Percentiles rank a stretch among this genome's conserved stretches.
Conservation (phyloP, 2,113 vertebrate genomes). For the Heloderma charlesbogerti region DNA sequence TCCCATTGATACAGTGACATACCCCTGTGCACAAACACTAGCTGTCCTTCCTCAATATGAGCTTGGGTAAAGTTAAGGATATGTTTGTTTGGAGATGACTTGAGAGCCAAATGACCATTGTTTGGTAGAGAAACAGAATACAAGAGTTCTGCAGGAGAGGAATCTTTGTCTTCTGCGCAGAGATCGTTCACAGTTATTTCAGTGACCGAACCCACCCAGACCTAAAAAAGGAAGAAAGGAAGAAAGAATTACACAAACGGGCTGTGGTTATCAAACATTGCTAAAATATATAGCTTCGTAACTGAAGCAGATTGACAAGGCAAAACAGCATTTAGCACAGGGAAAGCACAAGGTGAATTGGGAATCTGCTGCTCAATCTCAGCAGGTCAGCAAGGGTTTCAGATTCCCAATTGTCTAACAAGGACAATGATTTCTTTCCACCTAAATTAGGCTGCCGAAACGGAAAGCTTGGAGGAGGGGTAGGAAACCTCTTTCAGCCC, state of each 20-base stretch:
- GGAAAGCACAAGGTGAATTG: neutral
- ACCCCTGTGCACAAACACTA: constrained; percentile 90
- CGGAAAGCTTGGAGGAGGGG: neutral
- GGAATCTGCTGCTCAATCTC: neutral
- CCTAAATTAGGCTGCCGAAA: neutral
- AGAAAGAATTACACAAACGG: neutral
- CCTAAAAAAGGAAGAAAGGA: constrained; percentile 72
- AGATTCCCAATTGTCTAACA: neutral
- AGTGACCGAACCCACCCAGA: constrained; percentile 88
- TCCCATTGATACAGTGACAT: constrained; percentile 53
- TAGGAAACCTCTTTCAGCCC: too few relatives aligned
- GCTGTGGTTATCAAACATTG: neutral
- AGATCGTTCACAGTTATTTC: constrained; percentile 84
- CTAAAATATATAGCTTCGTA: neutral
- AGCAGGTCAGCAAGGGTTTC: neutral
- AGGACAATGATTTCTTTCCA: neutral
- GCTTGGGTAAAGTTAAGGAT: constrained; percentile 90
- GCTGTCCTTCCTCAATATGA: constrained; percentile 83
- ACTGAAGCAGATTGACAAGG: neutral
- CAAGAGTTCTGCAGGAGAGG: constrained; percentile 77
- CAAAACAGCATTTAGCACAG: neutral
- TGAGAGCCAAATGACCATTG: constrained; percentile 88
- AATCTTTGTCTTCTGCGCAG: constrained; percentile 83
- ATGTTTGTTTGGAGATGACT: constrained; percentile 77
- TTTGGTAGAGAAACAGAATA: constrained; percentile 87